Conservation (phyloP, 2,888 invertebrate genomes). For the Ophion ellenae region DNA sequence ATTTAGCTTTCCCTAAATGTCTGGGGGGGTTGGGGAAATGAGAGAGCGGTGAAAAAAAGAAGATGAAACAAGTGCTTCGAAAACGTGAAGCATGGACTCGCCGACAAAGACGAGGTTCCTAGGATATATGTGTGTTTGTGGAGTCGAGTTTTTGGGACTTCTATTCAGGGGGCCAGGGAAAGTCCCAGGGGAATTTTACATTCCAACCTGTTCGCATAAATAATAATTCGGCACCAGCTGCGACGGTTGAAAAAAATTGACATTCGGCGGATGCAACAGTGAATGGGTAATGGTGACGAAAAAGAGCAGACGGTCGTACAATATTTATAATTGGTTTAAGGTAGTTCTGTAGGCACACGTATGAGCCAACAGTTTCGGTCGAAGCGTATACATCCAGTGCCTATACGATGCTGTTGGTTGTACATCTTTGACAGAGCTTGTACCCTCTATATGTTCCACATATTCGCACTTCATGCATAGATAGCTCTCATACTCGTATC, state of each 20-base stretch:
- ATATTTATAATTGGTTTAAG: neutral
- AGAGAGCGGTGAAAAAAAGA: conserved; percentile 21
- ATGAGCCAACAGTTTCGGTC: no score
- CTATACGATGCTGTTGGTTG: no score
- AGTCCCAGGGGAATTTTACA: conserved; percentile 45
- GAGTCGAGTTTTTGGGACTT: conserved; percentile 31
- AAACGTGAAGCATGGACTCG: conserved; percentile 52
- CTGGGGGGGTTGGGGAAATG: conserved; percentile 59
- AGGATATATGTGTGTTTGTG: conserved; percentile 3
- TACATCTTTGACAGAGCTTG: no score
- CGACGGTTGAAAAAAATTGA: conserved; percentile 21
- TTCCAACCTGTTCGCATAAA: conserved; percentile 62
- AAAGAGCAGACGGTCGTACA: neutral
- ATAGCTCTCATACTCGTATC: no score
- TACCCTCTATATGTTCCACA: no score
- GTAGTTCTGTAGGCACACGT: no score
- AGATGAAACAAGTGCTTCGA: conserved; percentile 49
- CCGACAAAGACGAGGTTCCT: conserved; percentile 62
- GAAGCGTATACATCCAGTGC: no score
- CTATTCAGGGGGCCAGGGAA: conserved; percentile 38
- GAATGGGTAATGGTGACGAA: neutral
- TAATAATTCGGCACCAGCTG: conserved; percentile 56
- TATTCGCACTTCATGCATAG: no score
- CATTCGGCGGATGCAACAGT: neutral
- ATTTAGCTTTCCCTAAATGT: conserved; percentile 39